These are phyloP conservation scores for Pterophyllum scalare DNA, from an alignment of 2,113 vertebrate genomes.

Conservation along the genomic window DNA sequence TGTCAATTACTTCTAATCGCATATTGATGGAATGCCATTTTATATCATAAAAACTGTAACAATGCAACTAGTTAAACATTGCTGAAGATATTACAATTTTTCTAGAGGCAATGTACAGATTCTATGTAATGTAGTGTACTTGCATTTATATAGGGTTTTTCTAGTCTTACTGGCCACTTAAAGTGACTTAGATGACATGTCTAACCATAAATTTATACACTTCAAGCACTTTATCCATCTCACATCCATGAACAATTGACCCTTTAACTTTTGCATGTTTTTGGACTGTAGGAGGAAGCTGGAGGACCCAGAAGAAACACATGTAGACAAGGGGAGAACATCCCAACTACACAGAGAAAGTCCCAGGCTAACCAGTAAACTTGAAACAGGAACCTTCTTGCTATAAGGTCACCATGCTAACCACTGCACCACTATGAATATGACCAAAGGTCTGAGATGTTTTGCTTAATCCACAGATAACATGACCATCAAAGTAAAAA, in stretches of 20 bases:
- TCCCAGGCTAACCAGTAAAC: neutral
- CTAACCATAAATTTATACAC: neutral
- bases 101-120: too few species aligned
- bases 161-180: neutral
- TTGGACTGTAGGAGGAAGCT: neutral
- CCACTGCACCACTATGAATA: neutral
- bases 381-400: neutral
- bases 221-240: neutral
- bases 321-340: neutral
- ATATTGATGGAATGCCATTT: neutral
- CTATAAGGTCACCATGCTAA: neutral
- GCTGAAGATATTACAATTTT: too few species aligned
- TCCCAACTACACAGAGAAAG: neutral
- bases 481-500: neutral
- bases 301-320: too few species aligned
- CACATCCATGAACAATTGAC: neutral
- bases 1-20: neutral
- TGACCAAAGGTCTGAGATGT: neutral
- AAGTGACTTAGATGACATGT: neutral
- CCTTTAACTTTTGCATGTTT: neutral
- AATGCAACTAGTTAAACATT: too few species aligned
- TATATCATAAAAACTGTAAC: too few species aligned
- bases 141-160: neutral
- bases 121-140: too few species aligned
- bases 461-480: neutral